Percentiles rank a stretch among this genome's conserved stretches.
Conservation (phyloP, 2,888 invertebrate genomes). For the Ochropacha duplaris region DNA sequence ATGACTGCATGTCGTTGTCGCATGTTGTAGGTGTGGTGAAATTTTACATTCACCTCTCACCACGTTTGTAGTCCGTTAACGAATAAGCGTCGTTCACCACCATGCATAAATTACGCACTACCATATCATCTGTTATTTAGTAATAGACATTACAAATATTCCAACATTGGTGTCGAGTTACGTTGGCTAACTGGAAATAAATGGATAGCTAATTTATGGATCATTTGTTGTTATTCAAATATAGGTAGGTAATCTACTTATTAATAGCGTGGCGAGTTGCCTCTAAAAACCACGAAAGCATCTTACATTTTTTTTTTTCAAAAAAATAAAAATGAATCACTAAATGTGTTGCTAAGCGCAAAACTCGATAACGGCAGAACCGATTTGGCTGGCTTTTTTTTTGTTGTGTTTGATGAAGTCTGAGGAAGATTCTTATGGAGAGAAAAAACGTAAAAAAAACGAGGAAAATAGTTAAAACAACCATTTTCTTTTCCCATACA, state of each 20-base stretch:
- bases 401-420: too few species aligned
- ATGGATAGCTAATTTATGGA: not conserved
- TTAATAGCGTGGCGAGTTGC: not conserved
- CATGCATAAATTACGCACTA: constrained; percentile 58
- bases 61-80: constrained; percentile 30
- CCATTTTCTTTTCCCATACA: too few species aligned
- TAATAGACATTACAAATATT: constrained; percentile 53
- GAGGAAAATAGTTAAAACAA: too few species aligned
- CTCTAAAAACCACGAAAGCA: too few species aligned
- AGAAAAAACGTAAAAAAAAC: too few species aligned
- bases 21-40: constrained; percentile 33
- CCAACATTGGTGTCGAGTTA: constrained; percentile 19
- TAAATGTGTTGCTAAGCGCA: too few species aligned
- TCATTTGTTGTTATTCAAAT: not conserved
- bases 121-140: constrained; percentile 42
- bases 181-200: constrained; percentile 5
- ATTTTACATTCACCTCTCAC: constrained; percentile 40
- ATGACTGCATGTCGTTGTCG: constrained; percentile 10
- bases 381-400: too few species aligned
- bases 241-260: too few species aligned
- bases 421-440: too few species aligned
- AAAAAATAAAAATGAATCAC: too few species aligned
- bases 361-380: too few species aligned
- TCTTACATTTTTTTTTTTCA: too few species aligned
- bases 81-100: constrained; percentile 42